Base-by-base conservation (phyloP, 2,113 vertebrate species). In the Rousettus leschenaultii region DNA sequence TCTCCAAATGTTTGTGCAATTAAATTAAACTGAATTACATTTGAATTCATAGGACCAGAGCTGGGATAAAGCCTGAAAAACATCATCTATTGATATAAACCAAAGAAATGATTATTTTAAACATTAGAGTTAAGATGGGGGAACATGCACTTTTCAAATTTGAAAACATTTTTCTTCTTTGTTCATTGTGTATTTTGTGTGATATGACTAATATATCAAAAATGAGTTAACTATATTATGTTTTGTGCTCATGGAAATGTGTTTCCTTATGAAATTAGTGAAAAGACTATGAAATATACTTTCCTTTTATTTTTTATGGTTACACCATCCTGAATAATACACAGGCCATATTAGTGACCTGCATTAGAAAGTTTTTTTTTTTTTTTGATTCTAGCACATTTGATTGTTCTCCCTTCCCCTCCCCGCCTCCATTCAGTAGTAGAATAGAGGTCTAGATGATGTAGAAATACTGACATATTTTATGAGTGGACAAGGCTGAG, bases 71-170 rank as follows among this genome's bases (percentile, higher is more conserved):
- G 35, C 63, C 30, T 19, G n/a, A 22, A 87, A 84, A 89, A 18
- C 11, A 57, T 66, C 94, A 38, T 65, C 57, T 87, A 35, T 40
- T 96, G 75, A 68, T 73, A 90, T 38, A 85, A 96, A 18, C 35
- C 30, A 82, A 89, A 92, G n/a, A 77, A 63, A 84, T 59, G 74
- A 92, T 70, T 70, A 94, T 92, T 94, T 89, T 79, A 86, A 89
- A 66, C 6, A 68, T 26, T 14, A 48, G n/a, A 66, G 7, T 71
- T 92, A 87, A 95, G 26, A 35, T 45, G 18, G 19, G 66, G 38
- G n/a, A 61, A 71, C n/a, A 82, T 40, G 40, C 74, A 30, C 73
- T 86, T 85, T 73, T 53, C n/a, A 79, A 87, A 65, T 8, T 79
- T 88, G 43, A 21, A 65, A 80, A 92, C 89, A 74, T 38, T 73